Conservation (phyloP, 2,113 vertebrate species). For the Gadus macrocephalus region DNA sequence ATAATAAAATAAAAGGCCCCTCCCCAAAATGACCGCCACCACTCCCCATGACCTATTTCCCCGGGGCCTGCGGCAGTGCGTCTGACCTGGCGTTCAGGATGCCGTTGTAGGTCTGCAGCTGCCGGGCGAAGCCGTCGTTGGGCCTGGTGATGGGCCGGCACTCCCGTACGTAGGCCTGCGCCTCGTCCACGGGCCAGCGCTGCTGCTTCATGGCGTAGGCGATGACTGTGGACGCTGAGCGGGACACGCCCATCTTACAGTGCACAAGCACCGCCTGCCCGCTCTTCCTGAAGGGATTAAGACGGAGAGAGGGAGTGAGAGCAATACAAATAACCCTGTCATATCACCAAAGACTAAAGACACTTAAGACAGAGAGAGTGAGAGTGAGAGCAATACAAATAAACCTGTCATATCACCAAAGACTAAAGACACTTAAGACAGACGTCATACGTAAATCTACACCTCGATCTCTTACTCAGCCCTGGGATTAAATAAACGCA, state of each 20-base stretch:
- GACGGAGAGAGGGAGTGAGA: neutral
- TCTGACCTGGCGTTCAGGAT: conserved; percentile 87
- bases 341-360: too few species aligned
- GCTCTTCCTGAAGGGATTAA: conserved; percentile 59
- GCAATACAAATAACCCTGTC: neutral
- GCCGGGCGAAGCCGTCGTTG: conserved; percentile 88
- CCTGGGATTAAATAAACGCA: too few species aligned
- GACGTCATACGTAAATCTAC: too few species aligned
- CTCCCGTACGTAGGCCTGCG: conserved; percentile 75
- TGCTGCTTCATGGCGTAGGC: conserved; percentile 93
- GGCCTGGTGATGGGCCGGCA: conserved; percentile 80
- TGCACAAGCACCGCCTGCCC: conserved; percentile 85
- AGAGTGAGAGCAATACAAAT: neutral
- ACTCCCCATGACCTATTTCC: too few species aligned
- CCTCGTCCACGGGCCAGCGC: conserved; percentile 79
- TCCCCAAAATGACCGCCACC: too few species aligned
- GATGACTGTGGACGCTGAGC: conserved; percentile 88
- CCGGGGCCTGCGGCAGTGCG: too few species aligned
- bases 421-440: too few species aligned
- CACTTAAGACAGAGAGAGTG: neutral
- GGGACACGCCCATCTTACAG: conserved; percentile 96
- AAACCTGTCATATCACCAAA: neutral
- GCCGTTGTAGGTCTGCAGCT: conserved; percentile 90
- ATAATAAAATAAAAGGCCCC: too few species aligned
- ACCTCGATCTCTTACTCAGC: too few species aligned